Percentiles rank a stretch among this genome's conserved stretches.
Conservation (phyloP, 1,140 invertebrate species). For the Penaeus chinensis region DNA sequence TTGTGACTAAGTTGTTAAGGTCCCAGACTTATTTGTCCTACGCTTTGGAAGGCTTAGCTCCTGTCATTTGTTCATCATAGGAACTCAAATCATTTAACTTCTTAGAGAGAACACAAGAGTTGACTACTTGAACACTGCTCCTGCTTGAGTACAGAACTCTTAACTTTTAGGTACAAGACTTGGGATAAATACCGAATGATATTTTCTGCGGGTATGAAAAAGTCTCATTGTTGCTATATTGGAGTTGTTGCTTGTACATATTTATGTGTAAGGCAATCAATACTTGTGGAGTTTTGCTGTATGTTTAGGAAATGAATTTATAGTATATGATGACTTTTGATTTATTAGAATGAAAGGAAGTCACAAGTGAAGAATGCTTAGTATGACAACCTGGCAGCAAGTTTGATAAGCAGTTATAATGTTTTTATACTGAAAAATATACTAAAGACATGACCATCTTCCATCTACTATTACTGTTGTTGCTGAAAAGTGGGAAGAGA, state of each 20-base stretch:
- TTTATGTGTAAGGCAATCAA: constrained; percentile 52
- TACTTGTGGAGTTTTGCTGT: constrained; percentile 39
- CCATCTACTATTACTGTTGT: constrained; percentile 34
- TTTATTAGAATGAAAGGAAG: constrained; percentile 40
- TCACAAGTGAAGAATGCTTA: constrained; percentile 30
- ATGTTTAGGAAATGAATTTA: constrained; percentile 34
- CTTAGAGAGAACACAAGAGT: constrained; percentile 8
- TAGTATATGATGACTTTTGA: constrained; percentile 36
- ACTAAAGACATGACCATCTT: constrained; percentile 26
- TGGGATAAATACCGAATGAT: constrained; percentile 36
- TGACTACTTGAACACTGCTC: constrained; percentile 34
- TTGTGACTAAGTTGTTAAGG: constrained; percentile 43
- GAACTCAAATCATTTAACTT: background rate
- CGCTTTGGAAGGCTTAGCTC: constrained; percentile 16
- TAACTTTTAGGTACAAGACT: constrained; percentile 30
- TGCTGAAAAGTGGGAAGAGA: constrained; percentile 42
- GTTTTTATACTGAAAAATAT: constrained; percentile 30
- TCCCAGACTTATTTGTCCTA: constrained; percentile 30
- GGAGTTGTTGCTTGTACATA: constrained; percentile 53
- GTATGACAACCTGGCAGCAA: constrained; percentile 14
- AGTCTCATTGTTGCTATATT: constrained; percentile 48
- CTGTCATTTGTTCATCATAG: background rate
- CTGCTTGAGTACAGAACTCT: constrained; percentile 30
- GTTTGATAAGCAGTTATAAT: constrained; percentile 20
- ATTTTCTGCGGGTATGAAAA: constrained; percentile 46